Conservation (phyloP, 1,140 invertebrate genomes). For the Sarcophaga peregrina region DNA sequence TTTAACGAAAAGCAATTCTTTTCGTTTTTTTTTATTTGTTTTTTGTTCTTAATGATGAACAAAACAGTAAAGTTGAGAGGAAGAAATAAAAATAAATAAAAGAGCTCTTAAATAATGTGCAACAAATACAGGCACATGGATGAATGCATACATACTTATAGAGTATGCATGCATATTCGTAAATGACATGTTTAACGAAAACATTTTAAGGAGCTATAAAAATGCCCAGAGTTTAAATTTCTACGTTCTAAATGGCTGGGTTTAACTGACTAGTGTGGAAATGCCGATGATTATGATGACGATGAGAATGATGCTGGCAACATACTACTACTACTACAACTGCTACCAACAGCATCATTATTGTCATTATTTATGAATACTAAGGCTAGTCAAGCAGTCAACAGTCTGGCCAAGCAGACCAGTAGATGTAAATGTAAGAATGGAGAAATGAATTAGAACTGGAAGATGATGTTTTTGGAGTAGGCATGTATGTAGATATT, state of each 20-base stretch:
- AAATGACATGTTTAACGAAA: constrained; percentile 8
- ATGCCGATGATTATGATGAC: background rate
- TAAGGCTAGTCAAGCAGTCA: no score
- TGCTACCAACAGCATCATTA: constrained; percentile 16
- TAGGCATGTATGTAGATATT: background rate
- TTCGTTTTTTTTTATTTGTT: background rate
- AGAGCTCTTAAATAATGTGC: constrained; percentile 6
- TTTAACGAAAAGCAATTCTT: no score
- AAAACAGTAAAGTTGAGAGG: background rate
- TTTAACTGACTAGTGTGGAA: background rate
- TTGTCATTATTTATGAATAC: constrained; percentile 19
- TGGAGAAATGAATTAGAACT: background rate
- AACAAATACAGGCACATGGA: background rate
- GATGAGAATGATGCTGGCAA: background rate
- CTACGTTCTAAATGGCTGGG: background rate
- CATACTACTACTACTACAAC: no score
- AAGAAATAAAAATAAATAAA: background rate
- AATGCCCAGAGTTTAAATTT: constrained; percentile 14
- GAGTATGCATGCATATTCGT: background rate
- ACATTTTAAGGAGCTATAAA: background rate
- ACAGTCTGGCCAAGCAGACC: background rate
- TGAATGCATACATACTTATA: background rate
- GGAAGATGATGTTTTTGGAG: background rate
- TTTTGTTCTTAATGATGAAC: background rate
- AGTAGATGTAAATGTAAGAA: background rate